phyloP scores from a whole-genome alignment of 1,140 invertebrate genomes.

The Conopomorpha cramerella region DNA sequence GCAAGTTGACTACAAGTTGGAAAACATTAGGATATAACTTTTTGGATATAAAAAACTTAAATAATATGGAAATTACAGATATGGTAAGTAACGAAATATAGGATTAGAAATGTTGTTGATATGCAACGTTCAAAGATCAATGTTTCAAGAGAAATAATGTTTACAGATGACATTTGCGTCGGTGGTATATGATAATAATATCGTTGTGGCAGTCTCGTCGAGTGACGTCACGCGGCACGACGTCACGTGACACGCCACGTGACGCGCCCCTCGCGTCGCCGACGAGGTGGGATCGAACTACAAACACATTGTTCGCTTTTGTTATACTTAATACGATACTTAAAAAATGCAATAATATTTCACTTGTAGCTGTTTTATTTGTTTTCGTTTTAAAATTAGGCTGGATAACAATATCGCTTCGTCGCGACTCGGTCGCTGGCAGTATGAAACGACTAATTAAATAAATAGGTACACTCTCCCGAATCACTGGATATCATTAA shows the following conservation, averaged over 20 bases:
- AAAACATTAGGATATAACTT: constrained; percentile 24
- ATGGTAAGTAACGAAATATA: constrained; percentile 52
- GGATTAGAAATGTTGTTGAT: constrained; percentile 56
- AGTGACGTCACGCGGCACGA: constrained; percentile 26
- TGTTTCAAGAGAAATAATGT: constrained; percentile 20
- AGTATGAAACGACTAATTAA: constrained; percentile 56
- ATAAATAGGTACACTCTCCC: constrained; percentile 59
- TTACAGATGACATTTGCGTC: constrained; percentile 51
- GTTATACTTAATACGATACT: constrained; percentile 15
- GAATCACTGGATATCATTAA: constrained; percentile 60
- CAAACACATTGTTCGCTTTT: constrained; percentile 20
- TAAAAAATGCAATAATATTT: constrained; percentile 4
- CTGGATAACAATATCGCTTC: constrained; percentile 30
- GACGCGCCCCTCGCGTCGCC: too few species aligned
- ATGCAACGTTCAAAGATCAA: constrained; percentile 55
- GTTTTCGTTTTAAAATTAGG: constrained; percentile 14
- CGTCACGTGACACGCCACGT: too few species aligned
- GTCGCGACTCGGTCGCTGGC: constrained; percentile 34
- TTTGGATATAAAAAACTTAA: constrained; percentile 38
- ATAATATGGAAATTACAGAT: constrained; percentile 38
- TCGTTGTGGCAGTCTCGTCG: constrained; percentile 31
- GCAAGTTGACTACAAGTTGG: too few species aligned
- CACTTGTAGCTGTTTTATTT: constrained; percentile 14
- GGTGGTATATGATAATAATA: constrained; percentile 39
- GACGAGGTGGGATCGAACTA: constrained; percentile 22